A percentile compares a stretch with the other conserved stretches of the same genome.
Conservation (phyloP, 2,113 vertebrate genomes). For the Pimephales promelas region DNA sequence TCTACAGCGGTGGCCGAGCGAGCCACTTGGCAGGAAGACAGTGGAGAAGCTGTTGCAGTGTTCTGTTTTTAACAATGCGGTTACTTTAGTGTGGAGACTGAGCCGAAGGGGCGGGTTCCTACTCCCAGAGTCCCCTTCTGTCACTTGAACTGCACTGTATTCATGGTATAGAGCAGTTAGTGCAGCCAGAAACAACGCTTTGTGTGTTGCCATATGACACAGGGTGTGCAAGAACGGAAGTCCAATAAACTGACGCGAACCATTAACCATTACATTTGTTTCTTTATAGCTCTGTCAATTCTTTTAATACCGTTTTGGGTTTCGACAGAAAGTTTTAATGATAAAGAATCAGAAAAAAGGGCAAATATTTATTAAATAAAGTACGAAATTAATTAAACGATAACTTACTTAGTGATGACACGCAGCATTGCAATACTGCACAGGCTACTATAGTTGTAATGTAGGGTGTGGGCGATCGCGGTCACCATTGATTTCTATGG, state of each 20-base stretch:
- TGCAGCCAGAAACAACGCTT: not conserved
- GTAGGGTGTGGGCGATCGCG: not conserved
- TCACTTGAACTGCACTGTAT: not conserved
- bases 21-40: not conserved
- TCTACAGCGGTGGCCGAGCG: not conserved
- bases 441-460: too few relatives aligned
- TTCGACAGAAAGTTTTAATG: not conserved
- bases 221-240: not conserved
- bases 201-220: not conserved
- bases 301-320: not conserved
- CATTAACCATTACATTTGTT: not conserved
- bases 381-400: too few relatives aligned
- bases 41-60: not conserved
- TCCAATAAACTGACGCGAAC: not conserved
- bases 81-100: conserved; percentile 12
- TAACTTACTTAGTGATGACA: too few relatives aligned
- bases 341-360: not conserved
- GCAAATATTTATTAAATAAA: too few relatives aligned
- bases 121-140: not conserved
- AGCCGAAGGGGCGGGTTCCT: conserved; percentile 5
- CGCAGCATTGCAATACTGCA: not conserved
- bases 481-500: not conserved
- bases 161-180: not conserved
- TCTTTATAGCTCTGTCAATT: not conserved
- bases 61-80: conserved; percentile 5